Base-by-base conservation (phyloP, 2,888 invertebrate species). In the Hydrotaea diabolus region DNA sequence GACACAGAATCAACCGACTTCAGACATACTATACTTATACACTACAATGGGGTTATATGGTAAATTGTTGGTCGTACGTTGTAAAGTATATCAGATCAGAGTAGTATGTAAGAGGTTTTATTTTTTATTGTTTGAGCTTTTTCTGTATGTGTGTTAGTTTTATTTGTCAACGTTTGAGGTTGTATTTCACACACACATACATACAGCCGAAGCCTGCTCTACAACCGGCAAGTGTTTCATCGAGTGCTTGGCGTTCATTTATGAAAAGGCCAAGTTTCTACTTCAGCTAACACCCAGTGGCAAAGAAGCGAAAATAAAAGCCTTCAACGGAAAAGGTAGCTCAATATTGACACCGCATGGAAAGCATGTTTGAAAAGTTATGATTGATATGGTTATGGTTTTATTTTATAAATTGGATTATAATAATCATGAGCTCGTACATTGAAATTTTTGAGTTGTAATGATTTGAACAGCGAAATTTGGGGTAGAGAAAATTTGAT, bases 351-450 rank as follows among this genome's bases (percentile, higher is more conserved):
- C 19, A 39, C 19, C 19, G 19, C 39, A n/a, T 49, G 49, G n/a
- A 49, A 49, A n/a, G 49, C 72, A 80, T 86, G 82, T 83, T 75
- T 80, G 71, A 86, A 72, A 73, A 78, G 17, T 64, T 64, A 11
- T 64, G 17, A 64, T 64, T 64, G 64, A 64, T 36, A 49, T 49
- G 49, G 36, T 26, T 19, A 17, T 36, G 64, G 36, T 19, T 46
- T 15, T 21, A 43, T 19, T 9, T 19, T 39, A 31, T 31, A 13
- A 66, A 39, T 21, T 66, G 9, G 43, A 21, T 39, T 19, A 21
- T 9, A 15, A 49, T n/a, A 39, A 49, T 49, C 15, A 49, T n/a
- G n/a, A n/a, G n/a, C n/a, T n/a, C 49, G n/a, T 13, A 49, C 15
- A 49, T n/a, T 1, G 49, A 49, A 4, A 39, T 11, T 39, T 15